phyloP scores from a whole-genome alignment of 2,113 vertebrate species.

The Seriola aureovittata region DNA sequence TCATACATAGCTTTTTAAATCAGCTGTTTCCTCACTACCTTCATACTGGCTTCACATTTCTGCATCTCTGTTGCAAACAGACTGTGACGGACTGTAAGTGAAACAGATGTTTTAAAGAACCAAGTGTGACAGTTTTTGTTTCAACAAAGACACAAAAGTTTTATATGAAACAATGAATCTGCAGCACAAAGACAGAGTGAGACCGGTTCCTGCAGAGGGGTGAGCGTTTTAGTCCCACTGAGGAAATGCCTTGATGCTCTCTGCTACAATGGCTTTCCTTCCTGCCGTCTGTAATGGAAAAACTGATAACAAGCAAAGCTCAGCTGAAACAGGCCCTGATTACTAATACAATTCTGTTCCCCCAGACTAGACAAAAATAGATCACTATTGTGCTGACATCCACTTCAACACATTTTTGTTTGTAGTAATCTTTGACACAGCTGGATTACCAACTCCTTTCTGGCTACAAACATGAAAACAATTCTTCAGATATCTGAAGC shows the following conservation, averaged over 20 bases:
- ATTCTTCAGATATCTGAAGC: not conserved
- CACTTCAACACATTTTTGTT: not conserved
- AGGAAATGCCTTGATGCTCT: slow-evolving; percentile 69
- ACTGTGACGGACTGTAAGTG: not conserved
- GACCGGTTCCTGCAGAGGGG: slow-evolving; percentile 42
- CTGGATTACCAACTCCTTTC: not conserved
- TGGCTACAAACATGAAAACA: not conserved
- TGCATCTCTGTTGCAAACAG: not conserved
- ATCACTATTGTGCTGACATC: slow-evolving; percentile 6
- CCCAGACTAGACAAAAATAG: slow-evolving; percentile 26
- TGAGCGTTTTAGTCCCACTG: slow-evolving; percentile 28
- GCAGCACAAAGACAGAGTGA: slow-evolving; percentile 37
- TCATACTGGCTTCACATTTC: not conserved
- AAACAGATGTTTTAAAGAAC: not conserved
- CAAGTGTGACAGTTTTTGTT: not conserved
- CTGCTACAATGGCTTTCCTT: slow-evolving; percentile 81
- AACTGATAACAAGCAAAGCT: slow-evolving; percentile 33
- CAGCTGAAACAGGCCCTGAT: slow-evolving; percentile 6
- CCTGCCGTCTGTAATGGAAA: slow-evolving; percentile 70
- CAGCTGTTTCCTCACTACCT: not conserved
- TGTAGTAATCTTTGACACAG: not conserved
- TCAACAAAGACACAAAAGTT: slow-evolving; percentile 31
- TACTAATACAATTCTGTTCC: slow-evolving; percentile 2
- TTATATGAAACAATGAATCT: slow-evolving; percentile 41
- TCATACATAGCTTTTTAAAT: no score